Evolutionary conservation across 2,797 vertebrate genomes (phyloP), one percentile per base, ranked within the genome.

Genomic region (Anguilla pacifica): DNA sequence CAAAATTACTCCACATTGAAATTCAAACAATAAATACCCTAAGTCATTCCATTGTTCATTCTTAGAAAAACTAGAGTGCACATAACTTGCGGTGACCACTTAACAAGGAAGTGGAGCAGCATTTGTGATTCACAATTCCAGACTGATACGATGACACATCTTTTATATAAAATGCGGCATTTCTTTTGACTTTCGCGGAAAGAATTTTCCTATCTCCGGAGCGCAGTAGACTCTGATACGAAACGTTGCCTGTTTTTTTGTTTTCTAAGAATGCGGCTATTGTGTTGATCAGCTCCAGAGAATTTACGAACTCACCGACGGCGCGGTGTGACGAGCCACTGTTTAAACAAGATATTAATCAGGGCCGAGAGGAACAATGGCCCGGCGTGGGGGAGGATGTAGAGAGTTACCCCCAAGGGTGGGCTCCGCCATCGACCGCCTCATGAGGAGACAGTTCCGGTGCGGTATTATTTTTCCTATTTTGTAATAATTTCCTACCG

Each of bases 311-410:
- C 95, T 92, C 90, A 88, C 90, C 90, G 92, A 94, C 86, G 84
- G 93, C 87, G 87, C 92, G 91, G 94, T 95, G 94, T 92, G 94
- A 96, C 94, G 95, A 93, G 90, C 89, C 92, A 91, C 96, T 97
- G 96, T 96, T 96, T 96, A 96, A 96, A 96, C 96, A 96, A 96
- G 96, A 96, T 97, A 95, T 96, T 96, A 96, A 96, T 96, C 95
- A 93, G 95, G 92, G 88, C 93, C 94, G 91, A 95, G 94, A 90
- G 90, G 93, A 96, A 97, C 96, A 97, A 96, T 96, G 94, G 61
- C 1, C 72, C 93, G 91, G 74, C 95, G 94, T 95, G 92, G 94
- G 93, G 95, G 93, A 96, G 95, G 95, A 96, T 95, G 95, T 94
- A 93, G 91, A 95, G 92, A 85, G 91, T 89, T 95, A 93, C 94